Evolutionary conservation across 2,113 vertebrate genomes (phyloP).

Genomic region (Alligator mississippiensis): DNA sequence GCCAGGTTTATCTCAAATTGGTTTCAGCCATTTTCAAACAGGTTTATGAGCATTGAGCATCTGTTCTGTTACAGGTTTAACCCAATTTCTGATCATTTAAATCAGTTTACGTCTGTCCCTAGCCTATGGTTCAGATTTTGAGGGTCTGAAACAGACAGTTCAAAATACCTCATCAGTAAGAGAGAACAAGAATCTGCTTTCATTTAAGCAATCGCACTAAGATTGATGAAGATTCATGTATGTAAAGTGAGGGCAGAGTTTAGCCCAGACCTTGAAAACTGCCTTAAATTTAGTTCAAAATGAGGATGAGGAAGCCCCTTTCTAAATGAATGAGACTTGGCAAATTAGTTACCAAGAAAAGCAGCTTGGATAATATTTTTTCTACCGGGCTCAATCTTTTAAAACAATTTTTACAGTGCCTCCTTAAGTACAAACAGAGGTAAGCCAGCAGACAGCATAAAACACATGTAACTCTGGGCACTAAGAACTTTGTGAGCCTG

Average conservation of each 20-base stretch:
- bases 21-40: no score
- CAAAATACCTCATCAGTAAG: background rate
- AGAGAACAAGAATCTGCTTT: background rate
- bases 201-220: conserved; percentile 14
- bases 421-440: conserved; percentile 40
- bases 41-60: no score
- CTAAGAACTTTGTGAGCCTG: conserved; percentile 22
- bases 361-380: background rate
- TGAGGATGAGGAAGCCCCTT: conserved; percentile 1
- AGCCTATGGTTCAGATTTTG: no score
- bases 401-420: conserved; percentile 46
- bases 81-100: no score
- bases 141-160: background rate
- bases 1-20: no score
- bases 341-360: conserved; percentile 10
- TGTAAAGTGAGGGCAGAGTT: background rate
- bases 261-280: conserved; percentile 49
- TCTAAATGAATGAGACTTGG: conserved; percentile 39
- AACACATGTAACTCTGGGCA: conserved; percentile 44
- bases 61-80: no score
- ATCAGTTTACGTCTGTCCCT: no score
- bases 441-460: conserved; percentile 22
- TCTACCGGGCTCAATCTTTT: conserved; percentile 27
- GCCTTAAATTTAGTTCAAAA: conserved; percentile 1
- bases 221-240: conserved; percentile 17